Conservation (phyloP, 2,888 invertebrate species). For the Monopis laevigella region DNA sequence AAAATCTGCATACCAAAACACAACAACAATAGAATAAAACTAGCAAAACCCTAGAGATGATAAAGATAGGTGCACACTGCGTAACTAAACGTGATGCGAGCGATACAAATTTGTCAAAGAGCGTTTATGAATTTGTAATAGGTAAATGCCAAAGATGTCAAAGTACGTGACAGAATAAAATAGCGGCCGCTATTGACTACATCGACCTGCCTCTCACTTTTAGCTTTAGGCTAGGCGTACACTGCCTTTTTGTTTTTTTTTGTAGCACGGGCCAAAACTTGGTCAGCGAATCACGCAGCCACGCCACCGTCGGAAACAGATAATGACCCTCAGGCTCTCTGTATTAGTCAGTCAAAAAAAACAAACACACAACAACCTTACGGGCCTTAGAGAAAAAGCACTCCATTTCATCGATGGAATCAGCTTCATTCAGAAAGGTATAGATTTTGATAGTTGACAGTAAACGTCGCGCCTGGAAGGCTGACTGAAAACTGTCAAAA, state of each 20-base stretch:
- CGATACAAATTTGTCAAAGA: conserved; percentile 11
- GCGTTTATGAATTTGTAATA: conserved; percentile 15
- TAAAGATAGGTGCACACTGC: conserved; percentile 3
- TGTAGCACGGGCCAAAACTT: neutral
- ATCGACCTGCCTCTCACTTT: conserved; percentile 44
- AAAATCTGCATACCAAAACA: neutral
- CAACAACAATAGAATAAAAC: neutral
- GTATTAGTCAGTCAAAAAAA: too few relatives aligned
- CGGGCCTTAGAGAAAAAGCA: too few relatives aligned
- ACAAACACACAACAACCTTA: too few relatives aligned
- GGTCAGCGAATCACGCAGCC: too few relatives aligned
- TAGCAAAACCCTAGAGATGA: conserved; percentile 2
- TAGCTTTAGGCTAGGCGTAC: conserved; percentile 24
- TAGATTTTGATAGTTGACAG: too few relatives aligned
- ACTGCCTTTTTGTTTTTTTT: conserved; percentile 15
- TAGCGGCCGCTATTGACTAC: conserved; percentile 31
- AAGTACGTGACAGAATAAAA: conserved; percentile 56
- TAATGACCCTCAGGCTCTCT: too few relatives aligned
- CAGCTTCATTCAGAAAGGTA: too few relatives aligned
- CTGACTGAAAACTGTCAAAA: too few relatives aligned
- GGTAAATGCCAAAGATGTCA: conserved; percentile 29
- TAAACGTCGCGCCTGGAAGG: too few relatives aligned
- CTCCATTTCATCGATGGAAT: too few relatives aligned
- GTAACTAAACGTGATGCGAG: conserved; percentile 10
- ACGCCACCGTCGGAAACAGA: too few relatives aligned